Conservation (phyloP, 2,113 vertebrate genomes). For the Vidua macroura region DNA sequence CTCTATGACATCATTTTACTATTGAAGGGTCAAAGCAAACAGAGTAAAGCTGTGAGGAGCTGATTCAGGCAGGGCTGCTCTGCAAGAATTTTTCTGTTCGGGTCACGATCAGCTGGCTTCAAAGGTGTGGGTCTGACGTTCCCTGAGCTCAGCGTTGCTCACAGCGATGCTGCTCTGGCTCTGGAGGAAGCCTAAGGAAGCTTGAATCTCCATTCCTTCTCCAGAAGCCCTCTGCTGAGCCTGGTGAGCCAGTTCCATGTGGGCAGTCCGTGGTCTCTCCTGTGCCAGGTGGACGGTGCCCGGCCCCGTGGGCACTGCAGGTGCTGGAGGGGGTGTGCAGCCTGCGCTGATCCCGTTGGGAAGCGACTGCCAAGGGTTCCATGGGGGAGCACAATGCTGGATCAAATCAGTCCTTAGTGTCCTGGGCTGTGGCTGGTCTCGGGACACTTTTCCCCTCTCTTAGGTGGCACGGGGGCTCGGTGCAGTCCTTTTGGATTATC, state of each 20-base stretch:
- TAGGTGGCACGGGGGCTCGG: fast-evolving
- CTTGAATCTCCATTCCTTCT: background rate
- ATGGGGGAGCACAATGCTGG: fast-evolving
- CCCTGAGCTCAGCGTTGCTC: background rate
- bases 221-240: fast-evolving
- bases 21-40: background rate
- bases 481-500: background rate
- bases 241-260: fast-evolving
- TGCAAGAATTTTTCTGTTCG: background rate
- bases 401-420: background rate
- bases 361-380: fast-evolving
- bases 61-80: background rate
- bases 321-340: fast-evolving
- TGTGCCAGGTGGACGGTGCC: background rate
- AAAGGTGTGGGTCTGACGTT: background rate
- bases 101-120: background rate
- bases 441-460: background rate
- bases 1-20: background rate
- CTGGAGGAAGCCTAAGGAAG: background rate
- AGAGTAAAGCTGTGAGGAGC: background rate
- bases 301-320: background rate
- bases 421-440: background rate
- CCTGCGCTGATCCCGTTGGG: background rate
- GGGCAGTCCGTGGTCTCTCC: background rate
- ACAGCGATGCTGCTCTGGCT: background rate